Conservation (phyloP, 2,888 invertebrate species). For the Caenorhabditis wallacei region DNA sequence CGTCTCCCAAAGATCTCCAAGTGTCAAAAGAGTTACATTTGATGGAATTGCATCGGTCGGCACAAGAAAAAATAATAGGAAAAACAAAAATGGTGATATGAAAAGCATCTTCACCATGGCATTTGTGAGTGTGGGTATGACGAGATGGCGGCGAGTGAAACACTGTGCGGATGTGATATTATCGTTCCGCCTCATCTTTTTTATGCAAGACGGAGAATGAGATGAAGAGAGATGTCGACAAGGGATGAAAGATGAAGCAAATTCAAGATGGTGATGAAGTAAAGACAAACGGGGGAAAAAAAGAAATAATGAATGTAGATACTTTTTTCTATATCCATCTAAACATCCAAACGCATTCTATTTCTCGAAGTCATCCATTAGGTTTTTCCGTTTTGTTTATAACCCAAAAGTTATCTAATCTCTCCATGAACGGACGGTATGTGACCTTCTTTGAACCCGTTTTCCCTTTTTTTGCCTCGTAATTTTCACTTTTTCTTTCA, state of each 20-base stretch:
- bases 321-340: conserved; percentile 30
- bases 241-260: conserved; percentile 52
- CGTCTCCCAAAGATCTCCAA: conserved; percentile 55
- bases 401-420: conserved; percentile 47
- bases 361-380: conserved; percentile 20
- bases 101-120: conserved; percentile 53
- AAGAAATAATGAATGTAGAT: neutral
- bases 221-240: conserved; percentile 43
- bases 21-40: conserved; percentile 50
- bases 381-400: conserved; percentile 12
- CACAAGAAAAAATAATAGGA: conserved; percentile 25
- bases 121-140: conserved; percentile 53
- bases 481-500: conserved; percentile 64
- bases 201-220: conserved; percentile 56
- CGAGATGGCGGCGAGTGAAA: conserved; percentile 45
- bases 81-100: conserved; percentile 33
- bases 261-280: conserved; percentile 30
- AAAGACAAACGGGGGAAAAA: conserved; percentile 2
- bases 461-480: conserved; percentile 43
- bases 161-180: conserved; percentile 58
- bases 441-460: conserved; percentile 60
- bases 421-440: conserved; percentile 24
- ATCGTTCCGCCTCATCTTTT: conserved; percentile 65
- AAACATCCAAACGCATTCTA: conserved; percentile 19
- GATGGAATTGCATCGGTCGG: neutral